A percentile compares a stretch with the other conserved stretches of the same genome.
phyloP scores from a whole-genome alignment of 1,140 invertebrate genomes.

The Argopecten irradians region DNA sequence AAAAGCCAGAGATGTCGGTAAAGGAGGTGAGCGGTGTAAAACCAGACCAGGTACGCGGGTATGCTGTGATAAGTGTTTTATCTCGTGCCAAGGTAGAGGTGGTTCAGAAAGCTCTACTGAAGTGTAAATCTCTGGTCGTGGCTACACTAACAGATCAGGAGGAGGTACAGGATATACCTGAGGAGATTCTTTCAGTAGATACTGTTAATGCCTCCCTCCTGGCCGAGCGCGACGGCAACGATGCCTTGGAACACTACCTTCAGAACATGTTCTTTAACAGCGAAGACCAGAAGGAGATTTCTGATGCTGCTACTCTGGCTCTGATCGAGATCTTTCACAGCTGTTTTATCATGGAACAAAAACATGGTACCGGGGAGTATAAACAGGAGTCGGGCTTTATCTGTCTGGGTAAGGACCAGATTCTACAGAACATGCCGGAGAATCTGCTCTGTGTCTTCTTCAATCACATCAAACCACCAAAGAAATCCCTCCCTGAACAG shows the following conservation, averaged over 20 bases:
- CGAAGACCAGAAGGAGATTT: slow-evolving; percentile 59
- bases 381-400: slow-evolving; percentile 75
- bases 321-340: slow-evolving; percentile 76
- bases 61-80: slow-evolving; percentile 70
- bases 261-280: slow-evolving; percentile 65
- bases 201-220: slow-evolving; percentile 66
- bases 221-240: slow-evolving; percentile 66
- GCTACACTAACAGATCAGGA: slow-evolving; percentile 55
- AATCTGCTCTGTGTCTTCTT: slow-evolving; percentile 74
- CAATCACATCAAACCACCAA: slow-evolving; percentile 66
- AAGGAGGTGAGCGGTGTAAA: not conserved
- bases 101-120: slow-evolving; percentile 63
- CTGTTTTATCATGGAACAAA: slow-evolving; percentile 74
- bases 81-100: slow-evolving; percentile 73
- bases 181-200: slow-evolving; percentile 63
- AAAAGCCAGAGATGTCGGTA: not conserved
- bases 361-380: slow-evolving; percentile 56
- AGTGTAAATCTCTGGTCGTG: slow-evolving; percentile 54
- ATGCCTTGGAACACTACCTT: slow-evolving; percentile 71
- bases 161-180: slow-evolving; percentile 56
- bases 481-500: slow-evolving; percentile 73
- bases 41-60: slow-evolving; percentile 55
- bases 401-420: slow-evolving; percentile 73
- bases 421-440: slow-evolving; percentile 68
- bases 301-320: slow-evolving; percentile 64